Conservation (phyloP, 2,113 vertebrate species). For the Pedetes capensis region DNA sequence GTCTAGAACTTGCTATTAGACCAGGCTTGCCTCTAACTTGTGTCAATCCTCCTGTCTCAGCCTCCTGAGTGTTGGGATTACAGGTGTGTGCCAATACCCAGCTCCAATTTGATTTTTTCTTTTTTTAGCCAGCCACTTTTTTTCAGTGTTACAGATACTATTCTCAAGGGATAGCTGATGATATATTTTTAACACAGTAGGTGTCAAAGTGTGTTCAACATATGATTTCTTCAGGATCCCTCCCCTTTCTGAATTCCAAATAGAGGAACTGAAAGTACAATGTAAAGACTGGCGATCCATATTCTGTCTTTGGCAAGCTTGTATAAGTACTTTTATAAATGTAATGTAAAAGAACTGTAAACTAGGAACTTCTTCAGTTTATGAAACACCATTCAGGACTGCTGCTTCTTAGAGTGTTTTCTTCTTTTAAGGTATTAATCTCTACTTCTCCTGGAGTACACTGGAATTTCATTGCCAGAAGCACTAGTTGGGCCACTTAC, state of each 20-base stretch:
- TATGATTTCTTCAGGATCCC: conserved; percentile 89
- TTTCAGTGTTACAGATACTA: conserved; percentile 96
- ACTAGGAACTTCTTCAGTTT: conserved; percentile 88
- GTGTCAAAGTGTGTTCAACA: conserved; percentile 90
- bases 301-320: conserved; percentile 99
- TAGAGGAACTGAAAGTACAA: conserved; percentile 94
- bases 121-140: conserved; percentile 90
- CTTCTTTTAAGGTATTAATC: conserved; percentile 84
- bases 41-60: too few species aligned
- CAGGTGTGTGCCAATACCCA: too few species aligned
- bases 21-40: too few species aligned
- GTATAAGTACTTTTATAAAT: conserved; percentile 97
- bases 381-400: conserved; percentile 95
- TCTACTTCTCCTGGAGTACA: conserved; percentile 86
- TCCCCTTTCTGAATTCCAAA: conserved; percentile 90
- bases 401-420: conserved; percentile 88
- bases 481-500: conserved; percentile 88
- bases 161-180: conserved; percentile 99
- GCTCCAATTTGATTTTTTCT: too few species aligned
- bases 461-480: conserved; percentile 84
- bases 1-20: too few species aligned
- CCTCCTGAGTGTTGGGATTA: too few species aligned
- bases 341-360: conserved; percentile 90
- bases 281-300: conserved; percentile 92
- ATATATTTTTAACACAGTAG: conserved; percentile 93